Evolutionary conservation across 2,797 vertebrate genomes (phyloP).

Genomic region (Macropus fuliginosus): DNA sequence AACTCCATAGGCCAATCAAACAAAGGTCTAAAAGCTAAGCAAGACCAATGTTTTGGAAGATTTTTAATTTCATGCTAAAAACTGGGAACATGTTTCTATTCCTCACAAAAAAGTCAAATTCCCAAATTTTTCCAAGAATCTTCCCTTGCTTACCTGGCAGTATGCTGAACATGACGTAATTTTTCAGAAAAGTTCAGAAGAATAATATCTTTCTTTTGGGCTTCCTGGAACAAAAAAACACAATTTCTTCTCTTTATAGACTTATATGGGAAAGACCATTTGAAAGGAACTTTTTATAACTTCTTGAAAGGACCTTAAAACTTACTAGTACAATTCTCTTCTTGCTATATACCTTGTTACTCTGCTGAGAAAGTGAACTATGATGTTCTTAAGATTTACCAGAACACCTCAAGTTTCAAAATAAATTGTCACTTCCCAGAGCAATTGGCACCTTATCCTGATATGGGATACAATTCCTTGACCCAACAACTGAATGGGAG

Average conservation of each 20-base stretch:
- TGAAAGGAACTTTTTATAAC: slow-evolving; percentile 23
- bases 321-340: not conserved
- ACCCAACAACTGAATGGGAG: slow-evolving; percentile 58
- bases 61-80: slow-evolving; percentile 70
- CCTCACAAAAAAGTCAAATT: slow-evolving; percentile 53
- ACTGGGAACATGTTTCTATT: slow-evolving; percentile 56
- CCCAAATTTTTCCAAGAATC: not conserved
- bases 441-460: slow-evolving; percentile 32
- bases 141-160: slow-evolving; percentile 89
- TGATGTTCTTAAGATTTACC: slow-evolving; percentile 37
- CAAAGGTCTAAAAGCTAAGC: slow-evolving; percentile 68
- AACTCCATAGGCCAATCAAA: slow-evolving; percentile 73
- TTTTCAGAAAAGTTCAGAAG: slow-evolving; percentile 96
- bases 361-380: slow-evolving; percentile 37
- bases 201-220: slow-evolving; percentile 94
- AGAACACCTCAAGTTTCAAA: slow-evolving; percentile 63
- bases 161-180: slow-evolving; percentile 92
- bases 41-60: slow-evolving; percentile 68
- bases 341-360: slow-evolving; percentile 6
- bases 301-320: slow-evolving; percentile 26
- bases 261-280: not conserved
- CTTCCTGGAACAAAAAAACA: slow-evolving; percentile 90
- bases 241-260: slow-evolving; percentile 54
- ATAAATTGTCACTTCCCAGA: slow-evolving; percentile 61
- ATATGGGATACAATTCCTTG: slow-evolving; percentile 50